Percentiles rank a stretch among this genome's conserved stretches.
Conservation (phyloP, 2,113 vertebrate species). For the Podarcis raffonei region DNA sequence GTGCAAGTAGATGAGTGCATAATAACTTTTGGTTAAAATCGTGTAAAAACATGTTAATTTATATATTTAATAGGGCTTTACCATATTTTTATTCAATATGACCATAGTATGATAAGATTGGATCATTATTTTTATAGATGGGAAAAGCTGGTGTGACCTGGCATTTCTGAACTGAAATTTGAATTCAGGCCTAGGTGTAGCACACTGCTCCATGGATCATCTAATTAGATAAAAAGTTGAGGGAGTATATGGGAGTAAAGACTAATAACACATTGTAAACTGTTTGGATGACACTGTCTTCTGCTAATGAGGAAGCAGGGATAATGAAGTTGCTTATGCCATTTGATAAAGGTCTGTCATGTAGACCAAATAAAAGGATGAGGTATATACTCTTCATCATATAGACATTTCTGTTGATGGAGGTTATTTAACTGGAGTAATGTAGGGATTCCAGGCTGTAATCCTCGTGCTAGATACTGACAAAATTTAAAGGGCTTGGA, state of each 20-base stretch:
- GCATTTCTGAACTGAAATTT: background rate
- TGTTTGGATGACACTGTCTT: background rate
- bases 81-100: background rate
- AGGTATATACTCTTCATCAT: background rate
- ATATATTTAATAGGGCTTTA: background rate
- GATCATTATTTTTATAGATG: background rate
- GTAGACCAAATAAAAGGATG: background rate
- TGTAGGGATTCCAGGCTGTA: background rate
- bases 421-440: background rate
- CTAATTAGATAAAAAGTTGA: background rate
- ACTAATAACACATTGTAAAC: background rate
- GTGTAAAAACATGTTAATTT: background rate
- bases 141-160: background rate
- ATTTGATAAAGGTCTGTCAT: background rate
- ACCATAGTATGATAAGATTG: background rate
- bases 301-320: background rate
- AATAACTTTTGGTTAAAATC: background rate
- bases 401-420: background rate
- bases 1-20: background rate
- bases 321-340: slow-evolving; percentile 13
- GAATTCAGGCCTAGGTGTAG: background rate
- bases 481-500: background rate
- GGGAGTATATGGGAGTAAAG: background rate
- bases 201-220: background rate
- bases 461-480: background rate